Conservation (phyloP, 2,888 invertebrate genomes). For the Lathronympha strigana region DNA sequence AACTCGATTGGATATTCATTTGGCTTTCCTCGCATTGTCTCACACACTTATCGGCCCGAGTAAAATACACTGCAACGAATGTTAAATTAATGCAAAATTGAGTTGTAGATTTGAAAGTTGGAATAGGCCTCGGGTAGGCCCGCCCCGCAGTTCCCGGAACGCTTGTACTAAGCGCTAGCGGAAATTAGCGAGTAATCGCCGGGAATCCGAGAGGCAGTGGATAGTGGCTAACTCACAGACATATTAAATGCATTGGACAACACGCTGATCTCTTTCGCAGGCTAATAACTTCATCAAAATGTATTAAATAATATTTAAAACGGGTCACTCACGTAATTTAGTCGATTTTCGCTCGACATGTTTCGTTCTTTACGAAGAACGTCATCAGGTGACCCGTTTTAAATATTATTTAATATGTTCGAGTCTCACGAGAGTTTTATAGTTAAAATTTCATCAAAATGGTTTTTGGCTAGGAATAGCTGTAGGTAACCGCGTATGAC, state of each 20-base stretch:
- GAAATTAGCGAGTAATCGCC: conserved; percentile 42
- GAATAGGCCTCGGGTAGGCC: background rate
- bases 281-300: background rate
- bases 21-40: background rate
- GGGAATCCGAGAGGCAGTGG: conserved; percentile 30
- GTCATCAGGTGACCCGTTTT: too few species aligned
- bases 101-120: background rate
- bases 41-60: too few species aligned
- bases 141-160: conserved; percentile 22
- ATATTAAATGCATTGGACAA: background rate
- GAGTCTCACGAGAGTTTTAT: too few species aligned
- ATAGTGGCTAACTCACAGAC: background rate
- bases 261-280: background rate
- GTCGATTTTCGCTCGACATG: too few species aligned
- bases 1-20: background rate
- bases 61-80: too few species aligned
- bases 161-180: conserved; percentile 32
- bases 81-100: background rate
- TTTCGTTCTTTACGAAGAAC: too few species aligned
- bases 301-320: too few species aligned
- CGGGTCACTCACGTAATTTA: too few species aligned
- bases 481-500: too few species aligned
- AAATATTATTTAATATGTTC: too few species aligned
- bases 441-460: too few species aligned
- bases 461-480: too few species aligned